Evolutionary conservation across 2,797 vertebrate genomes (phyloP).

Genomic region (Neostethus bicornis): DNA sequence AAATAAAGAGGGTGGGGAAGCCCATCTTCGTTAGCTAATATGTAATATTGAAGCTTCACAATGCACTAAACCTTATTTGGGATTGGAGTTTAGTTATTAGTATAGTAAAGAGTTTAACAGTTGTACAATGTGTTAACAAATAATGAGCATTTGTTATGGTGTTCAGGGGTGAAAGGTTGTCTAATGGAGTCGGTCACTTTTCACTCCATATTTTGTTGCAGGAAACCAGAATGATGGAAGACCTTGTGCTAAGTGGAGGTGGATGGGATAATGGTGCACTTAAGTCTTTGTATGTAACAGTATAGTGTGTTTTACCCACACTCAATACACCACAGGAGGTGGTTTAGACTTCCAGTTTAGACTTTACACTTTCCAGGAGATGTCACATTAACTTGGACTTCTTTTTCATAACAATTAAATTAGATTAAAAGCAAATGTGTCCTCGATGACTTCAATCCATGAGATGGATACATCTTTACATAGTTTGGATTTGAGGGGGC

Average conservation of each 20-base stretch:
- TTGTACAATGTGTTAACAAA: no score
- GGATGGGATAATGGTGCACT: slow-evolving; percentile 62
- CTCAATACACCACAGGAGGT: slow-evolving; percentile 21
- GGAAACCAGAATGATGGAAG: slow-evolving; percentile 33
- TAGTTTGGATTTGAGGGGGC: no score
- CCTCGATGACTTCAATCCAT: slow-evolving; percentile 4
- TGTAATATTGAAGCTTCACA: no score
- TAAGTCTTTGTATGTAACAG: slow-evolving; percentile 52
- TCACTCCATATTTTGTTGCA: slow-evolving; percentile 37
- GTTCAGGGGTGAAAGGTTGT: not conserved
- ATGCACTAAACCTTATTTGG: no score
- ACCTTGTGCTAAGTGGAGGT: slow-evolving; percentile 36
- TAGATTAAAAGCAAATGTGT: slow-evolving; percentile 29
- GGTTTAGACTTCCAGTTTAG: slow-evolving; percentile 53
- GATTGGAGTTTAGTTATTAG: no score
- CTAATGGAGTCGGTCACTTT: slow-evolving; percentile 40
- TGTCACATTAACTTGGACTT: slow-evolving; percentile 37
- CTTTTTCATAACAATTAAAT: not conserved
- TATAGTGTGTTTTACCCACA: slow-evolving; percentile 34
- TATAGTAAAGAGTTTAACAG: no score
- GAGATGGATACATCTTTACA: no score
- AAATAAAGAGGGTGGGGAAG: no score
- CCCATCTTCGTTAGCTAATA: no score
- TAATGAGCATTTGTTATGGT: no score
- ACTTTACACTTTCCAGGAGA: slow-evolving; percentile 46